Base-by-base conservation (phyloP, 2,797 vertebrate species). In the Fistularia tabacaria region DNA sequence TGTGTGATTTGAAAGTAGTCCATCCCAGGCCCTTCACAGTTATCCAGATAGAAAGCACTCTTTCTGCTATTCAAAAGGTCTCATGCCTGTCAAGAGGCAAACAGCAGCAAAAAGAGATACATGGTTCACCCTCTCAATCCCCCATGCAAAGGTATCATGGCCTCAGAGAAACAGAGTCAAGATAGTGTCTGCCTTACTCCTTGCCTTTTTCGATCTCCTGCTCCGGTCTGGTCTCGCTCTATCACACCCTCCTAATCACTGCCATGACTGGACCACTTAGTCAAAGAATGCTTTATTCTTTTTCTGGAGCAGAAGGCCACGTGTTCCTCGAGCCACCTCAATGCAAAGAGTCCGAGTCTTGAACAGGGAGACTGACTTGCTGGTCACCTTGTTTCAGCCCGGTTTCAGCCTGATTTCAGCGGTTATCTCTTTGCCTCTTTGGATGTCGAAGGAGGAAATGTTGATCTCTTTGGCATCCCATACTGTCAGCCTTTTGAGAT, bases 11-110 rank as follows among this genome's bases (percentile, higher is more conserved):
- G 69, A 49, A 25, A 44, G 68, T 45, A 10, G 72, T 52, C 74
- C 85, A 83, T 84, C 79, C 75, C 67, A 77, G 73, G 85, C 90
- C 89, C 80, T 79, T 91, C 88, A 92, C 86, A 92, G 74, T 85
- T 87, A 91, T 72, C 62, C 69, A 10, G 36, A 84, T 80, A 57
- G 84, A 86, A 82, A 82, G 54, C 73, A 44, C 69, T 83, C 61
- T 85, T 67, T 68, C 57, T 36, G 42, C 70, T 59, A 62, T 73
- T 69, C 66, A 64, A 62, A 69, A 48, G 69, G 47, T 46, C 44
- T 39, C 9, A 11, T 51, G 50, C 70, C 52, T 57, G 62, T 74
- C 57, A 52, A 66, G 51, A 61, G 43, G 71, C 57, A 77, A 62
- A 57, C 66, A 40, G 46, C 46, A 12, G 55, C 54, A 77, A 71